Evolutionary conservation across 2,113 vertebrate species (phyloP), one percentile per base, ranked within the genome.

Genomic region (Ammodytes marinus): DNA sequence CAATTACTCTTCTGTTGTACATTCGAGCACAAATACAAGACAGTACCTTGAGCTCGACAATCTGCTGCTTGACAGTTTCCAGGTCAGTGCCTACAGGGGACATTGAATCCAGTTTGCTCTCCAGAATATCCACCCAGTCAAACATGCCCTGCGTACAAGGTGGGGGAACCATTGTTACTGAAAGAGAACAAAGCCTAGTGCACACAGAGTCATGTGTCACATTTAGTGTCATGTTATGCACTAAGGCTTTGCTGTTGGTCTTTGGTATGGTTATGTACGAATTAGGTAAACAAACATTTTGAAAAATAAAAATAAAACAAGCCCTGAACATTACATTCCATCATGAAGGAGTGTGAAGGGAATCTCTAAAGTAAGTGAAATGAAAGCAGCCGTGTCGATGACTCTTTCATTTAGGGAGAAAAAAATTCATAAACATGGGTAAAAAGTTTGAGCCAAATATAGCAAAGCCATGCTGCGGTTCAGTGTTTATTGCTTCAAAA

Each of bases 1-100:
- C 43, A 54, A 77, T 13, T 14, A 17, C 19, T 53, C 15, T 52
- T 39, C 35, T 54, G 17, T 17, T 35, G 6, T 11, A 13, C 14
- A 45, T 58, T 58, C 6, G 79, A 39, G 69, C 13, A 76, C 14
- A 78, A 80, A 88, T 15, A 49, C 2, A 17, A 70, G 27, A 75
- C 5, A 27, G 64, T 96, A 99, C 98, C 98, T 99, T 99, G 42
- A 99, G 96, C 70, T 99, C 98, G 49, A 95, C 96, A 7, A 98
- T 99, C 93, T 99, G 98, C 86, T 99, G 98, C 88, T 99, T 99
- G 67, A 99, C 98, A n/a, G 97, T 99, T 91, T 99, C 97, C 88
- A 99, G 94, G 87, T 99, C 98, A 54, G 98, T 99, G 91, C 98
- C 98, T 5, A 99, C 96, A 15, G 98, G 97, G 74, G 98, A 96